Conservation (phyloP, 1,140 invertebrate species). For the Diorhabda carinulata region DNA sequence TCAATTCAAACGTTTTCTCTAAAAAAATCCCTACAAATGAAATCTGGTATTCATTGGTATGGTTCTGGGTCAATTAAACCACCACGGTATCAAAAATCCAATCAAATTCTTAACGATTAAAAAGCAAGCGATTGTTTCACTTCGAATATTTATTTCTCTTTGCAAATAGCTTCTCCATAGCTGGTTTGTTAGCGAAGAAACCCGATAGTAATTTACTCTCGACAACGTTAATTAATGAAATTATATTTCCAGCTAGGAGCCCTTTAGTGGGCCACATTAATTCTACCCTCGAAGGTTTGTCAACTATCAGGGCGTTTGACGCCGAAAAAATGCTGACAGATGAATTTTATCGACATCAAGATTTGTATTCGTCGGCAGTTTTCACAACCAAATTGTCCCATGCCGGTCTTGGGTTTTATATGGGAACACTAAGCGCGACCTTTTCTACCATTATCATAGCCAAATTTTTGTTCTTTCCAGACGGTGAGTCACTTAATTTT, state of each 20-base stretch:
- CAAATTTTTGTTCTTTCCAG: not conserved
- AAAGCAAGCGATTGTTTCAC: too few relatives aligned
- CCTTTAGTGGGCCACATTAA: constrained; percentile 85
- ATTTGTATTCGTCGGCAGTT: constrained; percentile 60
- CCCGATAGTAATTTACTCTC: not conserved
- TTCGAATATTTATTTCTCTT: too few relatives aligned
- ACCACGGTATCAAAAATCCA: too few relatives aligned
- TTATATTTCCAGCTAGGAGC: constrained; percentile 57
- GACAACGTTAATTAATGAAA: constrained; percentile 1
- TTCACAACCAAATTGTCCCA: constrained; percentile 51
- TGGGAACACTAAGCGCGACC: not conserved
- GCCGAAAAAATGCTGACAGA: constrained; percentile 71
- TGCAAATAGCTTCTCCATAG: too few relatives aligned
- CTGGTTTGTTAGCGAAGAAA: too few relatives aligned
- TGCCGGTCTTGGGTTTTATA: not conserved
- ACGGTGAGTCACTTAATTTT: not conserved
- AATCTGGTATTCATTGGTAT: too few relatives aligned
- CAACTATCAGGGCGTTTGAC: constrained; percentile 81
- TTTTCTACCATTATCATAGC: not conserved
- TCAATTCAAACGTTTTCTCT: too few relatives aligned
- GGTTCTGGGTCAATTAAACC: too few relatives aligned
- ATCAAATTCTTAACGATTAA: too few relatives aligned
- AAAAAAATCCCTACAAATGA: too few relatives aligned
- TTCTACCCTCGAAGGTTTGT: constrained; percentile 79
- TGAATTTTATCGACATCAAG: constrained; percentile 77